Evolutionary conservation across 2,113 vertebrate species (phyloP), one percentile per base, ranked within the genome.

Genomic region (Mellivora capensis): DNA sequence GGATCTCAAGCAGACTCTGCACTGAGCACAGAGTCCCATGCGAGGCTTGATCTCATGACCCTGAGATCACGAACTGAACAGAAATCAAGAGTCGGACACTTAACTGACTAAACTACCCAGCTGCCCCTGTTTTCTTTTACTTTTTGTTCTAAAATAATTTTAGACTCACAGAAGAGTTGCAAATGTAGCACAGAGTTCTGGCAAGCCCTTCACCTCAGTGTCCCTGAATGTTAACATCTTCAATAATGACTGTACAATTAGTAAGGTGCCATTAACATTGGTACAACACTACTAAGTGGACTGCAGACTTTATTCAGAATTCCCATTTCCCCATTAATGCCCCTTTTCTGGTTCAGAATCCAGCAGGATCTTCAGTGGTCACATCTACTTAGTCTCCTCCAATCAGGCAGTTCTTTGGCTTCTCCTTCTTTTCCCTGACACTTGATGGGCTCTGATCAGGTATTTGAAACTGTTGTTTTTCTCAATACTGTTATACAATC

Each of bases 381-480:
- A 9, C 0, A 7, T 62, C 13, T 71, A 25, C 18, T 37, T n/a
- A 23, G 34, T 44, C 23, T 74, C 74, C 18, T 93, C 37, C 29
- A 69, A 1, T 31, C 34, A 37, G 39, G 87, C 3, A 52, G 27
- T 44, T 79, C 57, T 2, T 84, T 54, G 34, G 71, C 52, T 8
- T 92, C 47, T 87, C 52, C 82, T 86, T 52, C 11, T 59, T 92
- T 96, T 93, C 92, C n/a, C 39, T 71, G 76, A 82, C 18, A 61
- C 57, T 59, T 64, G 57, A 44, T 87, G 62, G 39, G 42, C 62
- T 96, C 83, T 76, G n/a, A 39, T 83, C 52, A 83, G 49, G 74
- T 80, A 77, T 96, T 44, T 93, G 88, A 89, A 91, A 87, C 47
- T 81, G 21, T 39, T 47, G 31, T 12, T 86, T 88, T 92, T 69